phyloP scores from a whole-genome alignment of 1,140 invertebrate species.

The Eulimnadia texana region DNA sequence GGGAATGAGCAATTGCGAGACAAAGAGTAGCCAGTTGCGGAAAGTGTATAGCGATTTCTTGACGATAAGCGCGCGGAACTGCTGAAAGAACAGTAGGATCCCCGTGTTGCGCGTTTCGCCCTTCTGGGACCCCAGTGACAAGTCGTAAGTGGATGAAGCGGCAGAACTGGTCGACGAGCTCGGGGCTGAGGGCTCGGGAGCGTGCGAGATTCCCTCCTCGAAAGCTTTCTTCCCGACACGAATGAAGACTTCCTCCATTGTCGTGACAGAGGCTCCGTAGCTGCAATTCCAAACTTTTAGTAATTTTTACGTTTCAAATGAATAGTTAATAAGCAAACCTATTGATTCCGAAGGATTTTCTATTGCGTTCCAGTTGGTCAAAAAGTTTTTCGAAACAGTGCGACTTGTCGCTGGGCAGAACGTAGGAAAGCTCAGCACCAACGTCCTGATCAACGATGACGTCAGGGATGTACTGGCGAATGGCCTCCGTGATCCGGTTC shows the following conservation, averaged over 20 bases:
- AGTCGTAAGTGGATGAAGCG: not conserved
- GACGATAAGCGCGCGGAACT: conserved; percentile 28
- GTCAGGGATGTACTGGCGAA: conserved; percentile 40
- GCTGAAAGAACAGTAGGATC: conserved; percentile 22
- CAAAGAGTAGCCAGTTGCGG: conserved; percentile 24
- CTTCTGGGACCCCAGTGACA: not conserved
- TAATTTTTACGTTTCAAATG: conserved; percentile 12
- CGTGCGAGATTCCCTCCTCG: not conserved
- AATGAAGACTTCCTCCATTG: conserved; percentile 74
- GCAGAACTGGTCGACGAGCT: not conserved
- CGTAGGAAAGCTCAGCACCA: conserved; percentile 41
- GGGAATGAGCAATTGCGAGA: conserved; percentile 24
- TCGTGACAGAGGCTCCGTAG: conserved; percentile 63
- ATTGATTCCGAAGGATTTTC: conserved; percentile 41
- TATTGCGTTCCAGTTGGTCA: conserved; percentile 43
- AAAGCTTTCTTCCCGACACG: conserved; percentile 28
- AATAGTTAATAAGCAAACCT: too few relatives aligned
- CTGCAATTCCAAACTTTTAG: conserved; percentile 42
- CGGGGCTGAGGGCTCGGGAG: not conserved
- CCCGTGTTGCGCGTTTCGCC: conserved; percentile 22
- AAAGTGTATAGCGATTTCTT: conserved; percentile 27
- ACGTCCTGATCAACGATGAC: conserved; percentile 34
- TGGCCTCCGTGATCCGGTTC: conserved; percentile 34
- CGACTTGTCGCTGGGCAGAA: conserved; percentile 35
- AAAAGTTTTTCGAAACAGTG: conserved; percentile 43